Evolutionary conservation across 2,797 vertebrate genomes (phyloP).

Genomic region (Lagocephalus sceleratus): DNA sequence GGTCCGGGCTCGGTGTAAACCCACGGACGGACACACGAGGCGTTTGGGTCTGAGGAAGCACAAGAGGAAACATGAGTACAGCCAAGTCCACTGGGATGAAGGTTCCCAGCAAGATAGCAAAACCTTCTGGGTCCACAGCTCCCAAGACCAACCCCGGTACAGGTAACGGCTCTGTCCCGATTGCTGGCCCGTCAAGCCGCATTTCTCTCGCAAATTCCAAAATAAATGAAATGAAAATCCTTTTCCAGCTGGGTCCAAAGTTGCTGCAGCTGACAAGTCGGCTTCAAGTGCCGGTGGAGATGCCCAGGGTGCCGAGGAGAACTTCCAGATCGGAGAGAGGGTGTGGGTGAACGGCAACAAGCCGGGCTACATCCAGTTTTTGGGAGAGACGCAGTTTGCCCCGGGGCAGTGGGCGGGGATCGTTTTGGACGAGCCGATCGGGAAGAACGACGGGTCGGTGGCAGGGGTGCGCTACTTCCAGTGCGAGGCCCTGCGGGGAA

Average conservation of each 20-base stretch:
- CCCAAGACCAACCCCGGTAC: slow-evolving; percentile 74
- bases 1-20: slow-evolving; percentile 77
- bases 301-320: slow-evolving; percentile 78
- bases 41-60: slow-evolving; percentile 48
- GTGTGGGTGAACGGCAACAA: slow-evolving; percentile 99
- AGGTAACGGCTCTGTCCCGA: slow-evolving; percentile 50
- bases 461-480: slow-evolving; percentile 96
- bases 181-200: not conserved
- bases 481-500: slow-evolving; percentile 91
- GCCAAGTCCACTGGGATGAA: slow-evolving; percentile 92
- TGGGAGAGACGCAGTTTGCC: slow-evolving; percentile 96
- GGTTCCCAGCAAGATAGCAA: slow-evolving; percentile 89
- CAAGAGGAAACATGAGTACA: slow-evolving; percentile 84
- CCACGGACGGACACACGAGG: slow-evolving; percentile 57
- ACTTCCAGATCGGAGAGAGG: slow-evolving; percentile 87
- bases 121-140: slow-evolving; percentile 71
- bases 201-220: slow-evolving; percentile 1
- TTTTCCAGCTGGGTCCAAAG: slow-evolving; percentile 67
- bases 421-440: slow-evolving; percentile 92
- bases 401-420: slow-evolving; percentile 98
- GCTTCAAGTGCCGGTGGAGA: slow-evolving; percentile 66
- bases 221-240: not conserved
- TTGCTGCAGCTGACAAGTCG: slow-evolving; percentile 72
- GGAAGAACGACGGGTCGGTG: slow-evolving; percentile 96
- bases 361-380: slow-evolving; percentile 90